A percentile compares a stretch with the other conserved stretches of the same genome.
phyloP scores from a whole-genome alignment of 2,797 vertebrate species.

The Tangara arthus region DNA sequence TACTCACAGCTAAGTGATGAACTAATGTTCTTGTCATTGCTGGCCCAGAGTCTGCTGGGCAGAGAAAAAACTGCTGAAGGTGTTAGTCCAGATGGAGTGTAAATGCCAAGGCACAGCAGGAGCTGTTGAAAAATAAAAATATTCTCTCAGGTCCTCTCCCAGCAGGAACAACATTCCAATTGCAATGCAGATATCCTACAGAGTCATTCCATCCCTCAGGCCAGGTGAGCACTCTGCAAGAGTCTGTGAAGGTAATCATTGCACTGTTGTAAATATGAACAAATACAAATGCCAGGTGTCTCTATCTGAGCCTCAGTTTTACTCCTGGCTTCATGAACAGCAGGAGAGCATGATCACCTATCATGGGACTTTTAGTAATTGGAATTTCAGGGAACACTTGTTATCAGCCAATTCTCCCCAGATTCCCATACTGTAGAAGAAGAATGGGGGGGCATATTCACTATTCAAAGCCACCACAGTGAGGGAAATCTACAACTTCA shows the following conservation, averaged over 20 bases:
- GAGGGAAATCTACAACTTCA: neutral
- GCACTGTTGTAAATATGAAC: neutral
- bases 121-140: slow-evolving; percentile 5
- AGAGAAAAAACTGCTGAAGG: neutral
- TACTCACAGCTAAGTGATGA: neutral
- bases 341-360: neutral
- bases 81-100: neutral
- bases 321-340: neutral
- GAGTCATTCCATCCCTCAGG: neutral
- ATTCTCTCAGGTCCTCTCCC: neutral
- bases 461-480: neutral
- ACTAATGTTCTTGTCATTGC: neutral
- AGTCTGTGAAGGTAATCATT: neutral
- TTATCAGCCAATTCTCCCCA: neutral
- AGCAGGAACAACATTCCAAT: neutral
- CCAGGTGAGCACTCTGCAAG: neutral
- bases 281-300: neutral
- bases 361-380: neutral
- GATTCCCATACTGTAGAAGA: neutral
- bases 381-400: neutral
- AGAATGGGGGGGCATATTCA: neutral
- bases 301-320: neutral
- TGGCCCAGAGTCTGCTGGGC: neutral
- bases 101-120: neutral
- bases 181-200: neutral